Evolutionary conservation across 2,113 vertebrate genomes (phyloP), one percentile per base, ranked within the genome.

Genomic region (Glaucidium brasilianum): DNA sequence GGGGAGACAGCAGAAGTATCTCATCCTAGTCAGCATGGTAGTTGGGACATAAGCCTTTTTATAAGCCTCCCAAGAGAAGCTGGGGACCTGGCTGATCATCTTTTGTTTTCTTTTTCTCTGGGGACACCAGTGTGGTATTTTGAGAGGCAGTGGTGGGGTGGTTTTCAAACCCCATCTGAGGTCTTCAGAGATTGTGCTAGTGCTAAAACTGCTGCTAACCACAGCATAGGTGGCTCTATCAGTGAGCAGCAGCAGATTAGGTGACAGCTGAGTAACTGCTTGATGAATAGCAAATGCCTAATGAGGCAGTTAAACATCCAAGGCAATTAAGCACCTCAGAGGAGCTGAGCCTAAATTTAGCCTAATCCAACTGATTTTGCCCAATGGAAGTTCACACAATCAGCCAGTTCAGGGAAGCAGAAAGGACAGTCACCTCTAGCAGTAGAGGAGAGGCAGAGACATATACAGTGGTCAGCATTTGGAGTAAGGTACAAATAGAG

Each of bases 191-290:
- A 8, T 10, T 13, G 32, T 67, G 20, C 17, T 55, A 25, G 11
- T 50, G 45, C 56, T 69, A 20, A 34, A 69, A 23, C 45, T 66
- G 60, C 50, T 62, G 34, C 52, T 37, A 75, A 50, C 15, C 21
- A 34, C 2, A 2, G 27, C 6, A 4, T 2, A 41, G 62, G 47
- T 29, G 32, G 21, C 32, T 91, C 27, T 41, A 0, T 4, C 21
- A 27, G n/a, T 23, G 35, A 47, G 53, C 78, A 82, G 60, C 35
- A 77, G 52, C 15, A 68, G 20, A 32, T 13, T 27, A 34, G 5
- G 16, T 43, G 45, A 47, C 50, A 91, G 37, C 23, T 3, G 1
- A 20, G 64, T 75, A 69, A 55, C 26, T 74, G 2, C 2, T 12
- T 87, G 63, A 55, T n/a, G 12, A 27, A 47, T 6, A 62, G 55